Conservation (phyloP, 2,113 vertebrate species). For the Myocastor coypus region DNA sequence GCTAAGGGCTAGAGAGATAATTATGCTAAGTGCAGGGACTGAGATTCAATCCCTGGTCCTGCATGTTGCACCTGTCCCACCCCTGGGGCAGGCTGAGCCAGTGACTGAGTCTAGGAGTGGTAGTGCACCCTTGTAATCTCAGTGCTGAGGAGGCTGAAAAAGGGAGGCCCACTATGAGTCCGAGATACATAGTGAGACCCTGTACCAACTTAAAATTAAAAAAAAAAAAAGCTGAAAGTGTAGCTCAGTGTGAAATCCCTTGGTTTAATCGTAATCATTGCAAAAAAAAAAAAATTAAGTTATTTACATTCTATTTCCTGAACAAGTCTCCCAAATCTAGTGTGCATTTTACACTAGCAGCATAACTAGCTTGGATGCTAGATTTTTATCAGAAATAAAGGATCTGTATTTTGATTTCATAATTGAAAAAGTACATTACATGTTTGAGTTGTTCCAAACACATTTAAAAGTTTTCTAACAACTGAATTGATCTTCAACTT, state of each 20-base stretch:
- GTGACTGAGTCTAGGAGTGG: too few relatives aligned
- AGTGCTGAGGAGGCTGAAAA: too few relatives aligned
- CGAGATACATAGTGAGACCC: too few relatives aligned
- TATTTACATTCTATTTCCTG: not conserved
- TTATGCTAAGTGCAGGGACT: too few relatives aligned
- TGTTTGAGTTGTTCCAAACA: not conserved
- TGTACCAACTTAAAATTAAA: too few relatives aligned
- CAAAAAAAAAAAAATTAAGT: not conserved
- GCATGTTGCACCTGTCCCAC: too few relatives aligned
- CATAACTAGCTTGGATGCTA: not conserved
- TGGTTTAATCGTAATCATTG: not conserved
- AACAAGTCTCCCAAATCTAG: not conserved
- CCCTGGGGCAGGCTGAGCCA: too few relatives aligned
- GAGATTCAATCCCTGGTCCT: too few relatives aligned
- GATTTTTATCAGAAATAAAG: not conserved
- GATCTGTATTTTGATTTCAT: not conserved
- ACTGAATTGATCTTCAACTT: not conserved
- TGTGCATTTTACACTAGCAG: accelerated
- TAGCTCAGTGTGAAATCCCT: not conserved
- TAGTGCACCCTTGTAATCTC: too few relatives aligned
- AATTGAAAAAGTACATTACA: not conserved
- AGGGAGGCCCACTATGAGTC: too few relatives aligned
- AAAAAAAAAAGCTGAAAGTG: not conserved
- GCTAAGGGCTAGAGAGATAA: not conserved
- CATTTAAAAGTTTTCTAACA: not conserved